Conservation (phyloP, 2,888 invertebrate genomes). For the Drosophila yooni region DNA sequence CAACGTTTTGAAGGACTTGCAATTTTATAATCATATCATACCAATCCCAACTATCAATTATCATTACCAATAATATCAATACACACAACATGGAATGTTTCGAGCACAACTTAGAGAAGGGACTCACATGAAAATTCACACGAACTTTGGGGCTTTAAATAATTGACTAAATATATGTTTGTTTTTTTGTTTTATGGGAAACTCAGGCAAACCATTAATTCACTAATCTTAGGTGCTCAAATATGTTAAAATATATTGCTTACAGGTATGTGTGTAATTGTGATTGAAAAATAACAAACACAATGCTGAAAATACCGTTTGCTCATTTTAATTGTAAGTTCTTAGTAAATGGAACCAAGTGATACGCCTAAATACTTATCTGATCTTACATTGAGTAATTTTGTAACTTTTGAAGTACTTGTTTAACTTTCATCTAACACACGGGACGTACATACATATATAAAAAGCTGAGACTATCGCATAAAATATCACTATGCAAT, state of each 20-base stretch:
- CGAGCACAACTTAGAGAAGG: constrained; percentile 47
- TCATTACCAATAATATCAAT: constrained; percentile 36
- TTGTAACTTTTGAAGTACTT: constrained; percentile 56
- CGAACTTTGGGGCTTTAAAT: constrained; percentile 43
- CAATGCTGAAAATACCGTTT: constrained; percentile 12
- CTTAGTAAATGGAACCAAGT: constrained; percentile 29
- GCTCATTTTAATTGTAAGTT: constrained; percentile 17
- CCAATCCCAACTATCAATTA: constrained; percentile 21
- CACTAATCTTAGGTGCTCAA: constrained; percentile 13
- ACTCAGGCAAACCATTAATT: constrained; percentile 6
- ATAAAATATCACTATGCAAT: constrained; percentile 62
- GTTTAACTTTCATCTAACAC: constrained; percentile 68
- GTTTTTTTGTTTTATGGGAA: background rate
- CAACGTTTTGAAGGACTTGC: constrained; percentile 24
- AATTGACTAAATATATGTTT: constrained; percentile 66
- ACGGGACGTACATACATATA: constrained; percentile 46
- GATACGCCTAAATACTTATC: constrained; percentile 30
- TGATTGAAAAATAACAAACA: constrained; percentile 17
- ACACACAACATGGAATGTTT: constrained; percentile 58
- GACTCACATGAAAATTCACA: constrained; percentile 39
- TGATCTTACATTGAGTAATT: constrained; percentile 19
- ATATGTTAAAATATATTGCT: constrained; percentile 62
- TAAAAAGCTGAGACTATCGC: constrained; percentile 44
- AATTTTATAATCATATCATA: constrained; percentile 17
- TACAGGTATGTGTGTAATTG: constrained; percentile 30